Conservation (phyloP, 1,140 invertebrate genomes). For the Aplysia californica region DNA sequence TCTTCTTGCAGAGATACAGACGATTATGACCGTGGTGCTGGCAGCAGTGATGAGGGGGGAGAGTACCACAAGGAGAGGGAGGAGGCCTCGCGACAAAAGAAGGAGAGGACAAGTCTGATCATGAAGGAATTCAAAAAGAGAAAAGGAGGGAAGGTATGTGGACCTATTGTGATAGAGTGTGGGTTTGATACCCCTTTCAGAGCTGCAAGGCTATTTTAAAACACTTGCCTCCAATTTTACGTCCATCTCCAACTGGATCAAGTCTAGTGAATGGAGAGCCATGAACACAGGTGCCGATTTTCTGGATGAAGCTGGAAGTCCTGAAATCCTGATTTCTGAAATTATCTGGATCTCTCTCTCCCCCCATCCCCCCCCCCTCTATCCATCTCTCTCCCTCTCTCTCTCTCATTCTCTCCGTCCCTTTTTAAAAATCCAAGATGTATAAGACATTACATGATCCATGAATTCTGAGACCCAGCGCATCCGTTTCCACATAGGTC, state of each 20-base stretch:
- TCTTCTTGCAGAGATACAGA: slow-evolving; percentile 49
- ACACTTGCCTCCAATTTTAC: too few species aligned
- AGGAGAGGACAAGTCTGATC: slow-evolving; percentile 56
- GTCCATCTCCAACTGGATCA: too few species aligned
- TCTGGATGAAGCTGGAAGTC: too few species aligned
- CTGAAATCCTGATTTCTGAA: not conserved
- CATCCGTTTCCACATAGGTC: too few species aligned
- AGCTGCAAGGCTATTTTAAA: not conserved
- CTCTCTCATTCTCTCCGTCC: too few species aligned
- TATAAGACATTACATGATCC: too few species aligned
- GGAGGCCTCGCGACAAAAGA: slow-evolving; percentile 48
- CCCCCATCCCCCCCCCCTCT: too few species aligned
- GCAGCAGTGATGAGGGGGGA: slow-evolving; percentile 45
- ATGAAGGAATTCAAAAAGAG: slow-evolving; percentile 64
- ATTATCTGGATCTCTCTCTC: too few species aligned
- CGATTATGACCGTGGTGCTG: slow-evolving; percentile 36
- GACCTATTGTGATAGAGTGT: not conserved
- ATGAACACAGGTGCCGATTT: not conserved
- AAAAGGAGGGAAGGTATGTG: slow-evolving; percentile 37
- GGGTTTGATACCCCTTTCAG: not conserved
- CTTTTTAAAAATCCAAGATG: too few species aligned
- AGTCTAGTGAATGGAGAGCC: not conserved
- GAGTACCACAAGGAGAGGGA: slow-evolving; percentile 34
- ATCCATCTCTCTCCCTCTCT: too few species aligned
- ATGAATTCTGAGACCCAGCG: too few species aligned